Evolutionary conservation across 2,888 invertebrate species (phyloP), one percentile per base, ranked within the genome.

Genomic region (Archips xylosteana): DNA sequence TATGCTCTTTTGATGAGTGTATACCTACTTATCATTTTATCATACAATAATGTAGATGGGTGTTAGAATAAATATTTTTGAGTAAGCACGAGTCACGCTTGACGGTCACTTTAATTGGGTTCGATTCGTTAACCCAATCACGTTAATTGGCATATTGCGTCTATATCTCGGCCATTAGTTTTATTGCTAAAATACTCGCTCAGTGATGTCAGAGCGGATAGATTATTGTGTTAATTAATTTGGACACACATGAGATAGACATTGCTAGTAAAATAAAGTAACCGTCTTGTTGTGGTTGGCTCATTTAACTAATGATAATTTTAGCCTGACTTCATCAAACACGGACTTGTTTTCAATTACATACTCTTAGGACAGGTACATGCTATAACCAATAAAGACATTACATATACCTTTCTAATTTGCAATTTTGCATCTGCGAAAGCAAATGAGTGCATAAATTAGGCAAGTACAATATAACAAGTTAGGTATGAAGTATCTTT

Each of bases 91-190:
- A 65, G 63, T 64, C 72, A 57, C 59, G 42, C 59, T 73, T 68
- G 68, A 69, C 73, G 63, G 32, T 32, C 59, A 64, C 34, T 39
- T 62, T 73, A 73, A 68, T 73, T 73, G 73, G 63, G 68, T 73
- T 68, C 73, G 73, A 73, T 60, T 73, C 72, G 72, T 73, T 67
- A 72, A 57, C 72, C 63, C 68, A 34, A 64, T 54, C 72, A 49
- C 45, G 68, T 68, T 73, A 73, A 73, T 73, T 73, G 73, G 68
- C 72, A 57, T 57, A 68, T 63, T 63, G 63, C 68, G 73, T 64
- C 63, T 68, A 34, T 62, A 57, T 57, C 68, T 68, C 49, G 51
- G 68, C 59, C 63, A 69, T 73, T 68, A 23, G 72, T 68, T 73
- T 73, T 73, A 69, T 73, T 73, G 63, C 64, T 63, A 59, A 63